phyloP scores from a whole-genome alignment of 1,140 invertebrate genomes.

The Rhagoletis zephyria region DNA sequence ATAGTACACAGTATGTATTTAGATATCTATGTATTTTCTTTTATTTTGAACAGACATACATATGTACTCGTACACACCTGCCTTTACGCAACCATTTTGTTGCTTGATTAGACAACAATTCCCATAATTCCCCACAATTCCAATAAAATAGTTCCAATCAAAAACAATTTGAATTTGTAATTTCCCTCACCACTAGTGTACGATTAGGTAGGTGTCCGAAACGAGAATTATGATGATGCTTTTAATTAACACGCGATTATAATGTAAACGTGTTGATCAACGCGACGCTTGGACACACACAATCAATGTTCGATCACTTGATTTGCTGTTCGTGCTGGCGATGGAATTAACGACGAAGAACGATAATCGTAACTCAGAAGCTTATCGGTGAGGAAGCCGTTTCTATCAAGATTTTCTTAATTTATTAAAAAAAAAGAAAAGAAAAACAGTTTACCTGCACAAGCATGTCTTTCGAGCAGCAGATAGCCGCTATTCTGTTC shows the following conservation, averaged over 20 bases:
- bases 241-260: constrained; percentile 68
- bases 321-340: background rate
- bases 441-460: background rate
- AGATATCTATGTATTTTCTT: no score
- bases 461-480: no score
- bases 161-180: background rate
- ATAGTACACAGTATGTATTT: no score
- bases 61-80: background rate
- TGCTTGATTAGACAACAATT: constrained; percentile 25
- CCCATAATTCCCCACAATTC: no score
- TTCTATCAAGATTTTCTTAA: background rate
- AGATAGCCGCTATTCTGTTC: no score
- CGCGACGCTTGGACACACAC: background rate
- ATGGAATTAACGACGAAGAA: constrained; percentile 49
- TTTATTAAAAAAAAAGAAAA: no score
- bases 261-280: constrained; percentile 63
- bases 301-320: background rate
- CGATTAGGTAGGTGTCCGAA: constrained; percentile 53
- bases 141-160: background rate
- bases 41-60: background rate
- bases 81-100: background rate
- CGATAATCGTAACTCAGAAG: constrained; percentile 43
- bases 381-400: constrained; percentile 40
- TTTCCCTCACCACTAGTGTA: background rate
- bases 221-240: constrained; percentile 61